Conservation (phyloP, 1,140 invertebrate species). For the Chlorops oryzae region DNA sequence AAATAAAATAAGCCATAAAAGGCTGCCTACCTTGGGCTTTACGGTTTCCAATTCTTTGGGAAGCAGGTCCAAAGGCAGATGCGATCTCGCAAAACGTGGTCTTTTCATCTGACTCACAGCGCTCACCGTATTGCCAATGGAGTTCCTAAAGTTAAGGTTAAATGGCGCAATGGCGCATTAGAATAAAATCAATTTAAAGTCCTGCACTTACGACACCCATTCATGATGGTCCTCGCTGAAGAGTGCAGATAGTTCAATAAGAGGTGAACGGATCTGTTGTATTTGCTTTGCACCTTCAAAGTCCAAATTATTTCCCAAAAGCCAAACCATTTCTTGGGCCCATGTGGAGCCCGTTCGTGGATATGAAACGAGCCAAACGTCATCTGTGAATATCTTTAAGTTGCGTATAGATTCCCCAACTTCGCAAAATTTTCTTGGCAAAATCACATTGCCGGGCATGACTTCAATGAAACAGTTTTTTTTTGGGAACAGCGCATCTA, state of each 20-base stretch:
- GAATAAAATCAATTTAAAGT: too few relatives aligned
- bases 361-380: constrained; percentile 76
- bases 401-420: constrained; percentile 64
- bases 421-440: constrained; percentile 61
- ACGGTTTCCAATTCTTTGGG: constrained; percentile 60
- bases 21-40: constrained; percentile 61
- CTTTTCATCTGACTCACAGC: constrained; percentile 60
- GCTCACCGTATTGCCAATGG: constrained; percentile 60
- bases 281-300: constrained; percentile 65
- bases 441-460: constrained; percentile 59
- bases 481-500: constrained; percentile 62
- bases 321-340: constrained; percentile 84
- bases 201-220: constrained; percentile 43
- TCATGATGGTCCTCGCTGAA: constrained; percentile 53
- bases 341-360: constrained; percentile 82
- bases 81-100: constrained; percentile 73
- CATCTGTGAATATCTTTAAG: constrained; percentile 60
- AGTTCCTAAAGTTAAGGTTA: constrained; percentile 13
- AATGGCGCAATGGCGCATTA: background rate
- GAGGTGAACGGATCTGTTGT: constrained; percentile 56
- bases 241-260: constrained; percentile 53
- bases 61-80: constrained; percentile 68
- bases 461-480: constrained; percentile 64
- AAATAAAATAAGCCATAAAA: too few relatives aligned
- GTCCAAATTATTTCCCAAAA: constrained; percentile 72